Evolutionary conservation across 2,888 invertebrate genomes (phyloP), one percentile per base, ranked within the genome.

Genomic region (Melipona beecheii): DNA sequence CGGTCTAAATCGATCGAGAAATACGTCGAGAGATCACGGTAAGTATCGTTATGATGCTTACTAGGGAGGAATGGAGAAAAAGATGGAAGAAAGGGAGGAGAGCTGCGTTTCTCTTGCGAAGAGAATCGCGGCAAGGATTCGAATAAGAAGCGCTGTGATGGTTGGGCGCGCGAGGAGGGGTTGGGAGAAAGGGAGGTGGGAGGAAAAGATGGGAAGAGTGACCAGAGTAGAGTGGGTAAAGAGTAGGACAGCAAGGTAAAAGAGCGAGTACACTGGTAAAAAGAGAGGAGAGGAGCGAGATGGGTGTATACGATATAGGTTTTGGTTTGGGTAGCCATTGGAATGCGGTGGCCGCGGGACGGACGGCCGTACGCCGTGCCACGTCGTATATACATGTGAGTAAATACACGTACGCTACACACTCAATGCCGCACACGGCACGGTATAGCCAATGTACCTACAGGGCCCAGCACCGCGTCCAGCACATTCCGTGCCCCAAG

Each of bases 321-420:
- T 92, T 93, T 90, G 89, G 92, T 92, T 92, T 92, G 92, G 92
- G 91, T 90, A 92, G 91, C 92, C 92, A 91, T 91, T 91, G 92
- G 92, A 92, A 92, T 92, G 92, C 91, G 89, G 91, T 85, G 91
- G 89, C 90, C 89, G 90, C 87, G 88, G 90, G 89, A 86, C 89
- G 88, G 87, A 90, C 87, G 89, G 66, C 85, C 87, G 80, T 82
- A 74, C 85, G 77, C 88, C 87, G 75, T 87, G 78, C 81, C 86
- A 84, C 83, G 78, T 73, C 79, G 78, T 85, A 74, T 78, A 83
- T 75, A 71, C 54, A 36, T 58, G 15, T 15, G 43, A 43, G 52
- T 52, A 49, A 43, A 68, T 69, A 78, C 27, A 27, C 36, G 73
- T 60, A 60, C 60, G 24, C 52, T 24, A 66, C 72, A 80, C 76